Evolutionary conservation across 2,888 invertebrate species (phyloP).

Genomic region (Rhogogaster chlorosoma): DNA sequence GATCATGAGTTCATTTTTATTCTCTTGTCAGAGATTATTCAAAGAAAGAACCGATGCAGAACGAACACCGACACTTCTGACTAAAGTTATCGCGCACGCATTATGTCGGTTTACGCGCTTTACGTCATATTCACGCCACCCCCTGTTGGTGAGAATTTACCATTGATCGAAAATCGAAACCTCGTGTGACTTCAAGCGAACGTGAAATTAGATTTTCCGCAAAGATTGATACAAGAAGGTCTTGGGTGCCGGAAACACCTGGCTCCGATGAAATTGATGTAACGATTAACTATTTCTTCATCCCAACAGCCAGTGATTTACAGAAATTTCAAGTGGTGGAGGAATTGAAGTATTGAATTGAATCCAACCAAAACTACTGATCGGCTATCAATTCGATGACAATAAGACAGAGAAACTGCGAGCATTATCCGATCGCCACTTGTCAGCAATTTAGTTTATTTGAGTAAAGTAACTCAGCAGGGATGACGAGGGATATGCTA

Average conservation of each 20-base stretch:
- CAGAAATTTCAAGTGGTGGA: not conserved
- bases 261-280: not conserved
- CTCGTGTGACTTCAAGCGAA: not conserved
- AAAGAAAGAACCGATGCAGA: not conserved
- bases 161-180: not conserved
- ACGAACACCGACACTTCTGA: not conserved
- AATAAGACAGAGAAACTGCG: not conserved
- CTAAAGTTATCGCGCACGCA: conserved; percentile 10
- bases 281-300: not conserved
- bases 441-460: conserved; percentile 13
- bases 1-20: not conserved
- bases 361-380: not conserved
- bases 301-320: not conserved
- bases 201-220: not conserved
- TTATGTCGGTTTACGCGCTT: not conserved
- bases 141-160: not conserved
- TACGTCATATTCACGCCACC: not conserved
- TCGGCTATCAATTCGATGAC: not conserved
- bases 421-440: not conserved
- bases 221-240: not conserved
- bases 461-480: not conserved
- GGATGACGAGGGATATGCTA: not conserved
- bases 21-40: not conserved
- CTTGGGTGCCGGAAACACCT: not conserved
- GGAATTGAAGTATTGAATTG: not conserved